Conservation (phyloP, 2,797 vertebrate species). For the Characodon lateralis region DNA sequence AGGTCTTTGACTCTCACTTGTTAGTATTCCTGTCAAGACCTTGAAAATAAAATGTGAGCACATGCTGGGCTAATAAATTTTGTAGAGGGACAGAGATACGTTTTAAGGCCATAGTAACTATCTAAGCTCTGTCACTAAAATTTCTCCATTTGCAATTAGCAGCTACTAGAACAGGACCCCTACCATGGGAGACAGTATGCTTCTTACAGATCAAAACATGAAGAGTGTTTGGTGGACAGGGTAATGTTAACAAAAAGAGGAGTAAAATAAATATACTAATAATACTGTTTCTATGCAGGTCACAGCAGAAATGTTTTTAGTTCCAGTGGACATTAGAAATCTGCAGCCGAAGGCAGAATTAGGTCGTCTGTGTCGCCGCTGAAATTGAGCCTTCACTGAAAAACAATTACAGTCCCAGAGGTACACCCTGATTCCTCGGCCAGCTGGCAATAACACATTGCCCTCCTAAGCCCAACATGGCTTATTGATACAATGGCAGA, state of each 20-base stretch:
- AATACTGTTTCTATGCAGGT: constrained; percentile 6
- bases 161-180: constrained; percentile 61
- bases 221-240: constrained; percentile 33
- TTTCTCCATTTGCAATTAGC: constrained; percentile 69
- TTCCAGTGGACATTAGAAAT: constrained; percentile 19
- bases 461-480: constrained; percentile 10
- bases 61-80: not conserved
- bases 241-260: constrained; percentile 26
- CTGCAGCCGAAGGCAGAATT: constrained; percentile 22
- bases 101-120: constrained; percentile 56
- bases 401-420: constrained; percentile 53
- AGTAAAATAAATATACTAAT: constrained; percentile 15
- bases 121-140: constrained; percentile 64
- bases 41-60: not conserved
- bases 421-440: constrained; percentile 23
- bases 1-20: not conserved
- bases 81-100: constrained; percentile 27
- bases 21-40: constrained; percentile 5
- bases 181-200: constrained; percentile 62
- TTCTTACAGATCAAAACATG: constrained; percentile 64
- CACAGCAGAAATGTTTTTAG: constrained; percentile 18
- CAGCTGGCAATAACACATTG: constrained; percentile 50
- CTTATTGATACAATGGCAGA: constrained; percentile 20
- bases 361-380: constrained; percentile 44
- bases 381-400: constrained; percentile 48